These are phyloP conservation scores for Belonocnema kinseyi DNA, from an alignment of 1,140 invertebrate species.

Conservation along the genomic window DNA sequence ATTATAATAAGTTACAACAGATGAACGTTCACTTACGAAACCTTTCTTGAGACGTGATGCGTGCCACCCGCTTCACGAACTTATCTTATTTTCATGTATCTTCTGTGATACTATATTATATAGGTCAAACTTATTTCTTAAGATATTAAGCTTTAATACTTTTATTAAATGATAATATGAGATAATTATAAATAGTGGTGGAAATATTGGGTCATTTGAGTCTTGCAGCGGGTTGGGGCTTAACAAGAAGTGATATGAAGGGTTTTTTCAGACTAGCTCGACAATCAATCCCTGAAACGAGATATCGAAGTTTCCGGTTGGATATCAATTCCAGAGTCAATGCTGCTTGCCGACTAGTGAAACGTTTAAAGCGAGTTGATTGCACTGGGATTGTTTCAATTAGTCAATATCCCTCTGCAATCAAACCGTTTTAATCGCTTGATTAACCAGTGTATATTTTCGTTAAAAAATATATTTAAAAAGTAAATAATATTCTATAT, in stretches of 20 bases:
- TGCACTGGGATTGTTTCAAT: not conserved
- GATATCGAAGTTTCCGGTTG: constrained; percentile 44
- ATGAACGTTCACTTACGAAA: no score
- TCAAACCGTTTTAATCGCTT: not conserved
- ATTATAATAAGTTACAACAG: no score
- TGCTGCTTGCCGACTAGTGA: not conserved
- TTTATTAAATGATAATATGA: not conserved
- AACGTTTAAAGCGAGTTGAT: not conserved
- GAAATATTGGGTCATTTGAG: constrained; percentile 21
- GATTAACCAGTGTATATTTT: no score
- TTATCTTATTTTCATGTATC: no score
- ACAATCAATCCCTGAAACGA: constrained; percentile 35
- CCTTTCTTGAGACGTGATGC: no score
- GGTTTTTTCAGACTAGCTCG: constrained; percentile 31
- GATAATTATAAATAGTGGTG: constrained; percentile 2
- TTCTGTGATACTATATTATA: not conserved
- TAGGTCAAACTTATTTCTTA: not conserved
- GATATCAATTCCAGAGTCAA: constrained; percentile 36
- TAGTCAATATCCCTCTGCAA: not conserved
- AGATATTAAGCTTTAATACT: not conserved
- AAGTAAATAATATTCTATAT: not conserved
- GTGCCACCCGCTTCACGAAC: no score
- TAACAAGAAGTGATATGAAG: not conserved
- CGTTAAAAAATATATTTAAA: no score
- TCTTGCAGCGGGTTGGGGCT: not conserved